Conservation (phyloP, 1,140 invertebrate species). For the Spodoptera litura region DNA sequence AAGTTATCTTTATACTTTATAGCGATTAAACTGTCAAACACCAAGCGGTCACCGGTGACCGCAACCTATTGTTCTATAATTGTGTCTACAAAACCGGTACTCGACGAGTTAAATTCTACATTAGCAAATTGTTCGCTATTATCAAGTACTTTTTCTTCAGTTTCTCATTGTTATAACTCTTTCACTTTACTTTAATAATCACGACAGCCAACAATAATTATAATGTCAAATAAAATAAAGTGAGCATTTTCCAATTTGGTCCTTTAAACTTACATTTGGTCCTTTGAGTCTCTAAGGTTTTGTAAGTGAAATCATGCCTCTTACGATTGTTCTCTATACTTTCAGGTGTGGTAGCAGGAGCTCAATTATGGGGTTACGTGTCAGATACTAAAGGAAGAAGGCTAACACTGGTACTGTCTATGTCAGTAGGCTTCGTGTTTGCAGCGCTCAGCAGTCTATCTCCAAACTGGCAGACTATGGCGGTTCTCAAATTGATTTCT, state of each 20-base stretch:
- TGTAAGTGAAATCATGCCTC: not conserved
- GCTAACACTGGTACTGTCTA: conserved; percentile 89
- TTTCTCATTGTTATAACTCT: too few species aligned
- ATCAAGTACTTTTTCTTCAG: too few species aligned
- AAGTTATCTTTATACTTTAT: conserved; percentile 32
- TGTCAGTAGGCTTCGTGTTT: conserved; percentile 89
- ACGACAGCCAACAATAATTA: too few species aligned
- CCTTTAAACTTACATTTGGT: not conserved
- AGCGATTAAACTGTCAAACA: too few species aligned
- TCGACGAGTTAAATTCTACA: too few species aligned
- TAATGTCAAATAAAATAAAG: too few species aligned
- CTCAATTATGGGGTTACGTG: conserved; percentile 91
- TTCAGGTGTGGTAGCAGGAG: conserved; percentile 75
- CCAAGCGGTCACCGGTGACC: too few species aligned
- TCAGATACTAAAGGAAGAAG: conserved; percentile 91
- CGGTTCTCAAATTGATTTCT: conserved; percentile 72
- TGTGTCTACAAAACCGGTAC: too few species aligned
- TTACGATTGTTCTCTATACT: not conserved
- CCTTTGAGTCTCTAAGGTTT: not conserved
- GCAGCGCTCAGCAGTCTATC: conserved; percentile 89
- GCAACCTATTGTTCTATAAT: too few species aligned
- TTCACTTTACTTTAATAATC: too few species aligned
- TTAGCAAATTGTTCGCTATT: too few species aligned
- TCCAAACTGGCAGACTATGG: conserved; percentile 77
- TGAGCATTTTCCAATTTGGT: not conserved